Percentiles rank a stretch among this genome's conserved stretches.
phyloP scores from a whole-genome alignment of 2,888 invertebrate species.

The Hyppa rectilinea region DNA sequence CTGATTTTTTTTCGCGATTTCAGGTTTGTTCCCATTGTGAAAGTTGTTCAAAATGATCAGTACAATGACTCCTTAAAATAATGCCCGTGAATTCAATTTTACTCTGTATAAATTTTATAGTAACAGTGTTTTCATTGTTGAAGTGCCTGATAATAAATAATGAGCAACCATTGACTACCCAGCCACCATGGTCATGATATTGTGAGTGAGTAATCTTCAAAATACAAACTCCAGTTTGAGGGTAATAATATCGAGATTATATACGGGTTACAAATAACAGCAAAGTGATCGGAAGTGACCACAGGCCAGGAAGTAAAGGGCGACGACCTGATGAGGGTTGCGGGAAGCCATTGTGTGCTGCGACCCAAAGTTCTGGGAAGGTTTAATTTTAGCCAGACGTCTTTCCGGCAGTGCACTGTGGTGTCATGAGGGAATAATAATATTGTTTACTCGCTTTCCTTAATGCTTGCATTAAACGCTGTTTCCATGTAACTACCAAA shows the following conservation, averaged over 20 bases:
- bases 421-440: background rate
- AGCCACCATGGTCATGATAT: background rate
- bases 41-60: too few species aligned
- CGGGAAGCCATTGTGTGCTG: constrained; percentile 20
- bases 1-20: too few species aligned
- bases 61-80: too few species aligned
- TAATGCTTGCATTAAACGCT: background rate
- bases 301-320: constrained; percentile 20
- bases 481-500: background rate
- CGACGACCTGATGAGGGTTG: constrained; percentile 13
- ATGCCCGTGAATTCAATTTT: too few species aligned
- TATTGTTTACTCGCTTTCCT: background rate
- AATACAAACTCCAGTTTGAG: background rate
- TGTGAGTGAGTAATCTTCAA: background rate
- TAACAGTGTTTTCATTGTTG: too few species aligned
- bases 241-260: constrained; percentile 8
- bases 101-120: too few species aligned
- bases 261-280: background rate
- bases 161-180: background rate
- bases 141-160: too few species aligned
- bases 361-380: constrained; percentile 18
- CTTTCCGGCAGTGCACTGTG: constrained; percentile 3
- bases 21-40: too few species aligned
- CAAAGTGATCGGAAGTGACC: constrained; percentile 21
- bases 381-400: constrained; percentile 17